These are phyloP conservation scores for Alloscopus bannaensis DNA, from an alignment of 2,888 invertebrate genomes.

Conservation along the genomic window DNA sequence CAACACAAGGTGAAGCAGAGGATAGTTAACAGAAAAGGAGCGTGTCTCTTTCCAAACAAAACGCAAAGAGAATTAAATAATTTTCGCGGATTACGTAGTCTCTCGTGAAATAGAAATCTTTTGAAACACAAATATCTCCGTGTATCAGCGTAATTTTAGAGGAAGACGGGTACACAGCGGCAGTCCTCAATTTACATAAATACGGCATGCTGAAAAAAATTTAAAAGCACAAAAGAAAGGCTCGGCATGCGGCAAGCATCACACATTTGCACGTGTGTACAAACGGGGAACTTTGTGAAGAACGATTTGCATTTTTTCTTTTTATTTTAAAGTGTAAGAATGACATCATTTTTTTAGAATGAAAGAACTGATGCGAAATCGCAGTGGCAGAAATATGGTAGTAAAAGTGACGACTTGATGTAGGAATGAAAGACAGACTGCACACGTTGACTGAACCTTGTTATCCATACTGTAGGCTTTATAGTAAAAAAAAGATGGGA, in stretches of 20 bases:
- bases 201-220: not conserved
- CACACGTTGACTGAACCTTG: too few relatives aligned
- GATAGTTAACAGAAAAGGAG: not conserved
- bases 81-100: slow-evolving; percentile 19
- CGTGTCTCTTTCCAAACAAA: slow-evolving; percentile 2
- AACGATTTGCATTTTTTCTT: too few relatives aligned
- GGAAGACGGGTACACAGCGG: not conserved
- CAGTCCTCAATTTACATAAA: slow-evolving; percentile 7
- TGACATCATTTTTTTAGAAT: slow-evolving; percentile 9
- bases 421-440: slow-evolving; percentile 5
- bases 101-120: not conserved
- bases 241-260: not conserved
- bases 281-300: too few relatives aligned
- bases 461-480: too few relatives aligned
- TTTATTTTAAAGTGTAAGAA: slow-evolving; percentile 15
- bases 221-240: not conserved
- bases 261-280: not conserved
- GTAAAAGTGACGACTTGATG: slow-evolving; percentile 8
- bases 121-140: slow-evolving; percentile 8
- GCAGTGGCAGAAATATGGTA: not conserved
- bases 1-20: not conserved
- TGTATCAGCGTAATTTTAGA: not conserved
- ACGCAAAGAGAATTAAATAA: slow-evolving; percentile 12
- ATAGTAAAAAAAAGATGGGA: too few relatives aligned
- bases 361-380: not conserved